phyloP scores from a whole-genome alignment of 1,140 invertebrate species.

The Nephila pilipes region DNA sequence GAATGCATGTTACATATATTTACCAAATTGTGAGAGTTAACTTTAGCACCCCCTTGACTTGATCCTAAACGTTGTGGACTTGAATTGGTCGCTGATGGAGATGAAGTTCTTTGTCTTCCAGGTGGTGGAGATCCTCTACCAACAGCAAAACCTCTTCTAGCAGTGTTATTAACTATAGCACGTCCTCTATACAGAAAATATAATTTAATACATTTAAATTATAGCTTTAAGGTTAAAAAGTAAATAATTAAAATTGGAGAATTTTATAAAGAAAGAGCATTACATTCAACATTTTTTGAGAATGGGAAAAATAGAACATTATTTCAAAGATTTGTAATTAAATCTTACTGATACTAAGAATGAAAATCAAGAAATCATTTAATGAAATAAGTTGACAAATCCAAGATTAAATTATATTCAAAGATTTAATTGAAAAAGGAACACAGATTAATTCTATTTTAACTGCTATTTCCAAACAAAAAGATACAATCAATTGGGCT shows the following conservation, averaged over 20 bases:
- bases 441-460: too few species aligned
- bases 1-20: neutral
- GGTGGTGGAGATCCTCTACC: conserved; percentile 34
- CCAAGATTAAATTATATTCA: too few species aligned
- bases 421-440: too few species aligned
- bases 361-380: too few species aligned
- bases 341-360: too few species aligned
- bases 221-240: neutral
- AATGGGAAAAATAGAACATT: too few species aligned
- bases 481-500: too few species aligned
- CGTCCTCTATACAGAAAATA: conserved; percentile 22
- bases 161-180: neutral
- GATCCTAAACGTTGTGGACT: neutral
- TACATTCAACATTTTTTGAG: neutral
- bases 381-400: too few species aligned
- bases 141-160: conserved; percentile 1
- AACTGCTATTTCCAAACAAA: too few species aligned
- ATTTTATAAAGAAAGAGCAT: too few species aligned
- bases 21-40: neutral
- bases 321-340: too few species aligned
- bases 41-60: conserved; percentile 16
- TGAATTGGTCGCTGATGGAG: neutral
- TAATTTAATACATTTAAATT: neutral
- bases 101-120: conserved; percentile 29
- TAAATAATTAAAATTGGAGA: neutral